Evolutionary conservation across 2,888 invertebrate genomes (phyloP).

Genomic region (Rotaria magnacalcarata): DNA sequence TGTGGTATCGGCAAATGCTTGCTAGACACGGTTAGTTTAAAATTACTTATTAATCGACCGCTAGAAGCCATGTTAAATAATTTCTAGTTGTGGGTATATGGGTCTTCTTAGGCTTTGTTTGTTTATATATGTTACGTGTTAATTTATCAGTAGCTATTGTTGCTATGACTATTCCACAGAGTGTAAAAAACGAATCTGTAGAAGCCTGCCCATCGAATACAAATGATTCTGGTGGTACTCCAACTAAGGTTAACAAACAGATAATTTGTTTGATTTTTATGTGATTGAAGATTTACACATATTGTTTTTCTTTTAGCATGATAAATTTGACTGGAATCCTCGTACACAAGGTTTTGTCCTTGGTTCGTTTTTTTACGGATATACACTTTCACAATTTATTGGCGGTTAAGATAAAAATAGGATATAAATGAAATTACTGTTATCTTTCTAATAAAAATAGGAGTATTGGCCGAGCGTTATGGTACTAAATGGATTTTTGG

Average conservation of each 20-base stretch:
- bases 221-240: not conserved
- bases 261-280: not conserved
- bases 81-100: not conserved
- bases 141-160: conserved; percentile 9
- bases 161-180: conserved; percentile 1
- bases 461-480: conserved; percentile 47
- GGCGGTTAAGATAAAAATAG: not conserved
- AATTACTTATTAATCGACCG: not conserved
- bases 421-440: not conserved
- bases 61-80: not conserved
- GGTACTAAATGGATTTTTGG: conserved; percentile 38
- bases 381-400: conserved; percentile 39
- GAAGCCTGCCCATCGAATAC: not conserved
- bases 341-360: conserved; percentile 38
- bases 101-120: conserved; percentile 11
- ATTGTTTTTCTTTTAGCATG: conserved; percentile 10
- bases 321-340: conserved; percentile 37
- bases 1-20: not conserved
- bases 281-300: not conserved
- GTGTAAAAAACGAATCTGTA: not conserved
- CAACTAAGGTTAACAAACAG: not conserved
- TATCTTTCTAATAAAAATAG: conserved; percentile 44
- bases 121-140: conserved; percentile 2
- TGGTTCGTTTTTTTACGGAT: conserved; percentile 41
- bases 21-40: not conserved